Evolutionary conservation across 2,113 vertebrate species (phyloP).

Genomic region (Ochotona curzoniae): DNA sequence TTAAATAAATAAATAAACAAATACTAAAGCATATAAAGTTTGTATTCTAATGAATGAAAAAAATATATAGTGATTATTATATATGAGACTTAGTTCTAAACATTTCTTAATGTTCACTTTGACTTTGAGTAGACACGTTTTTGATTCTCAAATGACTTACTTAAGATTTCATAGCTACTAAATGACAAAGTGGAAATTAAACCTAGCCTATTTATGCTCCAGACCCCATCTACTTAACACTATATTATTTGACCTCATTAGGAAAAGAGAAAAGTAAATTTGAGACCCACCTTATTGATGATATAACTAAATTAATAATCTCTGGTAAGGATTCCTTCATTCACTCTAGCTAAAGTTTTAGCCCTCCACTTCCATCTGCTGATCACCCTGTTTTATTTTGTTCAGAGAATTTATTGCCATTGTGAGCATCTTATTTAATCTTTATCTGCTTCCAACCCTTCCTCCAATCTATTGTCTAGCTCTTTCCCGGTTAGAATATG

Average conservation of each 20-base stretch:
- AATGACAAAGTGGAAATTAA: neutral
- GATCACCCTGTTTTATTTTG: slow-evolving; percentile 29
- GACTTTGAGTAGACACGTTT: neutral
- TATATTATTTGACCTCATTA: neutral
- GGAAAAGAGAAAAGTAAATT: neutral
- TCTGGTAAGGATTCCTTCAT: neutral
- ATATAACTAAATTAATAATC: neutral
- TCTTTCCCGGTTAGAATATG: neutral
- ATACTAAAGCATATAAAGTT: neutral
- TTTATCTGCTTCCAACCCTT: neutral
- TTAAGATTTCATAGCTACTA: neutral
- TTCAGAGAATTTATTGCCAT: neutral
- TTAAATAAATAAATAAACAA: too few relatives aligned
- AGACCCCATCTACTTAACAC: neutral
- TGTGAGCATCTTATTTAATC: slow-evolving; percentile 13
- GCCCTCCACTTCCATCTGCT: neutral
- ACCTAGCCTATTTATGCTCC: neutral
- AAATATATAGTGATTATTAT: neutral
- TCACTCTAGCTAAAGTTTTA: neutral
- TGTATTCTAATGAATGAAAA: slow-evolving; percentile 16
- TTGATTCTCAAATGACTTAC: neutral
- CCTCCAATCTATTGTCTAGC: neutral
- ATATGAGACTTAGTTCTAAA: neutral
- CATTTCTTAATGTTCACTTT: slow-evolving; percentile 15
- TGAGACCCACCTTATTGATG: slow-evolving; percentile 6